These are phyloP conservation scores for Drosophila simulans DNA, from an alignment of 1,140 invertebrate species.

Conservation along the genomic window DNA sequence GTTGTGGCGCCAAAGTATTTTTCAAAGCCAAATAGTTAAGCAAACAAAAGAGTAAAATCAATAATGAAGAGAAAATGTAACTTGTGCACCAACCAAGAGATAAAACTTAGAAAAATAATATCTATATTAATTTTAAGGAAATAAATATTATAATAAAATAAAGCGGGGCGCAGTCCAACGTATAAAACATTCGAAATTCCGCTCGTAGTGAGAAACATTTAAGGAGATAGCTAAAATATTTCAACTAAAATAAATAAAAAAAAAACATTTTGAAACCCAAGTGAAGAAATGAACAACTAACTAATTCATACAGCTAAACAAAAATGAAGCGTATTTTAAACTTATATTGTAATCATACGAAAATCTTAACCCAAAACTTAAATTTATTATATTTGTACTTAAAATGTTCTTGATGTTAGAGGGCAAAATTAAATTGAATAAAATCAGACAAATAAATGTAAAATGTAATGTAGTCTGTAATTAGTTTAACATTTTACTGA, in stretches of 20 bases:
- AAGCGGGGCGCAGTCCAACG: conserved; percentile 31
- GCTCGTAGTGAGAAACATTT: conserved; percentile 48
- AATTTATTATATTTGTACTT: conserved; percentile 62
- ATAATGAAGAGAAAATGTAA: conserved; percentile 16
- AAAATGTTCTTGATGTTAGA: conserved; percentile 45
- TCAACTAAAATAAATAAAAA: neutral
- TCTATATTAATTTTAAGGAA: conserved; percentile 28
- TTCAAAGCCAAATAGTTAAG: conserved; percentile 84
- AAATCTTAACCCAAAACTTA: conserved; percentile 17
- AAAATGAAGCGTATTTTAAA: conserved; percentile 7
- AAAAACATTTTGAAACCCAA: conserved; percentile 17
- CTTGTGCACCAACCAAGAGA: conserved; percentile 34
- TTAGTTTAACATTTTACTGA: conserved; percentile 35
- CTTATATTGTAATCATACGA: conserved; percentile 28
- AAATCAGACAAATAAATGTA: conserved; percentile 38
- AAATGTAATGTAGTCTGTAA: conserved; percentile 18
- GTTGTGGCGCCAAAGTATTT: conserved; percentile 75
- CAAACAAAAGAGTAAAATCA: conserved; percentile 38
- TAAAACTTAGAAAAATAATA: conserved; percentile 37
- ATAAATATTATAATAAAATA: conserved; percentile 21
- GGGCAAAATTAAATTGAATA: conserved; percentile 16
- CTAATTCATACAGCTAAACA: conserved; percentile 19
- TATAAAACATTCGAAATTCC: conserved; percentile 71
- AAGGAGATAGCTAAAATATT: conserved; percentile 25
- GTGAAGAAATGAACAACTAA: conserved; percentile 23